These are phyloP conservation scores for Apis cerana DNA, from an alignment of 1,140 invertebrate species.

Conservation along the genomic window DNA sequence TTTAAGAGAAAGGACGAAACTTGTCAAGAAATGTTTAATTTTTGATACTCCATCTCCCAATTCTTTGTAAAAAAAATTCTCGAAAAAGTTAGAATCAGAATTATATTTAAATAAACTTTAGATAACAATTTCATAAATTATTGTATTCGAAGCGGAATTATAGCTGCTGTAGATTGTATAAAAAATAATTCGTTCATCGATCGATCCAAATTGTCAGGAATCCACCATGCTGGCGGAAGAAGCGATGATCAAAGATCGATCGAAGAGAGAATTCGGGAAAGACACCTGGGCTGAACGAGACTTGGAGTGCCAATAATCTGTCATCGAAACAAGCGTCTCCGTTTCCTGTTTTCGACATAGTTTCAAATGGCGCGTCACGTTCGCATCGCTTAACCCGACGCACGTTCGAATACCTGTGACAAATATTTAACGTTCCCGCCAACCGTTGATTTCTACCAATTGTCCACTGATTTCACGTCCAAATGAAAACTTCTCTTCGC, in stretches of 20 bases:
- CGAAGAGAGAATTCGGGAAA: slow-evolving; percentile 26
- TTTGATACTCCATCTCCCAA: no score
- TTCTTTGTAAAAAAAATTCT: no score
- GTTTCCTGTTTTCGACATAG: slow-evolving; percentile 24
- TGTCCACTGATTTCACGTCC: not conserved
- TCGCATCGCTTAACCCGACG: slow-evolving; percentile 18
- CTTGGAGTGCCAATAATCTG: slow-evolving; percentile 26
- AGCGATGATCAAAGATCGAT: slow-evolving; percentile 60
- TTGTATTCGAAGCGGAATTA: not conserved
- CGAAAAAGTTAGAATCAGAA: no score
- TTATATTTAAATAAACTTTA: no score
- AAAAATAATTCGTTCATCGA: slow-evolving; percentile 57
- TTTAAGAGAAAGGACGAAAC: no score
- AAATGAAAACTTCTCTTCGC: no score
- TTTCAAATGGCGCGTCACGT: not conserved
- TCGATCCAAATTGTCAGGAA: slow-evolving; percentile 31
- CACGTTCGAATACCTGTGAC: not conserved
- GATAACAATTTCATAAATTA: no score
- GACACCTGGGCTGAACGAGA: not conserved
- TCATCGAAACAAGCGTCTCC: slow-evolving; percentile 31
- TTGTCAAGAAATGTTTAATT: no score
- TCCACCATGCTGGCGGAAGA: slow-evolving; percentile 7
- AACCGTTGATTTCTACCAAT: not conserved
- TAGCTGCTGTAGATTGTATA: slow-evolving; percentile 30
- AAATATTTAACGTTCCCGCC: not conserved